A percentile compares a stretch with the other conserved stretches of the same genome.
These are phyloP conservation scores for Ptychochromis oligacanthus DNA, from an alignment of 2,113 vertebrate genomes.

Conservation along the genomic window DNA sequence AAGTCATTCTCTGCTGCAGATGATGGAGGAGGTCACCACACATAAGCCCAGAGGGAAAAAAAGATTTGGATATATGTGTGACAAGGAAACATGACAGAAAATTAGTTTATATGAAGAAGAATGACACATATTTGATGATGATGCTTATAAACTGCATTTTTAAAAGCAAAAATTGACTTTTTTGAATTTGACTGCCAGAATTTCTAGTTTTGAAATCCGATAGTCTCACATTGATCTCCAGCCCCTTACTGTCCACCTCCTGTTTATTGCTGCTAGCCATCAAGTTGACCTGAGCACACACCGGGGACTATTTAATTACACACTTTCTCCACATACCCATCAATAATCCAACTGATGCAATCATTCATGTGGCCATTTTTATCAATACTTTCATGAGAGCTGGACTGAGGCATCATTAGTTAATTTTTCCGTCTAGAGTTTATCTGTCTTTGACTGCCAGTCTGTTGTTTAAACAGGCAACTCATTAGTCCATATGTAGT, in stretches of 20 bases:
- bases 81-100: conserved; percentile 49
- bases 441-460: conserved; percentile 6
- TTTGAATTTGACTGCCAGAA: background rate
- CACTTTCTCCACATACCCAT: conserved; percentile 51
- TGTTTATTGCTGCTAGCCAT: conserved; percentile 69
- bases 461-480: conserved; percentile 17
- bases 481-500: conserved; percentile 6
- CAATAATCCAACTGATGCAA: conserved; percentile 69
- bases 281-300: conserved; percentile 67
- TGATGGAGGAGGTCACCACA: conserved; percentile 69
- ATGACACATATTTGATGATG: background rate
- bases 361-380: conserved; percentile 66
- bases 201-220: conserved; percentile 59
- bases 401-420: background rate
- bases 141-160: background rate
- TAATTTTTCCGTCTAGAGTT: conserved; percentile 40
- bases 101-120: conserved; percentile 29
- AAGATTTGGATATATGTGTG: conserved; percentile 31
- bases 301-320: conserved; percentile 74
- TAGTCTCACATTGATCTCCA: conserved; percentile 58
- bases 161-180: background rate
- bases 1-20: conserved; percentile 59
- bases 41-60: conserved; percentile 35
- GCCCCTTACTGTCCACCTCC: conserved; percentile 15
- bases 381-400: conserved; percentile 63